Evolutionary conservation across 2,797 vertebrate genomes (phyloP).

Genomic region (Enoplosus armatus): DNA sequence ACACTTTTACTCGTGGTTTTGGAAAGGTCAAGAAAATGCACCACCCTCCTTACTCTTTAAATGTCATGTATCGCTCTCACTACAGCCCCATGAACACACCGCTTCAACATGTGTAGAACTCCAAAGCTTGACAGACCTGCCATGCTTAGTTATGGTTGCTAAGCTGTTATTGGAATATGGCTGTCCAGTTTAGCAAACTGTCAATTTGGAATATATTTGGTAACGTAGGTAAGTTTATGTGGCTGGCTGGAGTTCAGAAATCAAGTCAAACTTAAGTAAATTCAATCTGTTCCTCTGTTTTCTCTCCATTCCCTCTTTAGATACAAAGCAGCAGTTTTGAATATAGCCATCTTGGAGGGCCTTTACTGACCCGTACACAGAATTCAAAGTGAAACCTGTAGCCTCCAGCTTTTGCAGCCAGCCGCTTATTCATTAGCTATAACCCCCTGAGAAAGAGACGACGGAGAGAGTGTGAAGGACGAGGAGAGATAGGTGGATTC

Average conservation of each 20-base stretch:
- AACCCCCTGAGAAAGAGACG: constrained; percentile 10
- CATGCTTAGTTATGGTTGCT: constrained; percentile 11
- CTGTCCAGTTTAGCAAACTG: constrained; percentile 20
- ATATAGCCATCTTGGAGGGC: constrained; percentile 15
- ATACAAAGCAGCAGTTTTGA: constrained; percentile 24
- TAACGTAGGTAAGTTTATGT: constrained; percentile 8
- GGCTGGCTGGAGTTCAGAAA: background rate
- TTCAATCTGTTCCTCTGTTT: constrained; percentile 15
- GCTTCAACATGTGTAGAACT: background rate
- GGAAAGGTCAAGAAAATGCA: background rate
- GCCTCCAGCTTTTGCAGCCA: constrained; percentile 29
- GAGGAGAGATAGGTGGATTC: constrained; percentile 27
- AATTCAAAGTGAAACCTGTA: constrained; percentile 29
- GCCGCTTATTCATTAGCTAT: constrained; percentile 46
- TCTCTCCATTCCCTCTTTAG: background rate
- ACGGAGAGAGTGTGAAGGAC: constrained; percentile 17
- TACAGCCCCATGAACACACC: background rate
- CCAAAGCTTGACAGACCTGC: constrained; percentile 9
- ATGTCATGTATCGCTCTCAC: constrained; percentile 1
- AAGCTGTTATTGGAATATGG: constrained; percentile 11
- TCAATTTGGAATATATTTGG: constrained; percentile 30
- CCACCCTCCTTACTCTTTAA: background rate
- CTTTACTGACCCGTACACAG: constrained; percentile 12
- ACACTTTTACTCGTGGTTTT: background rate
- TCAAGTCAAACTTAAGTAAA: constrained; percentile 25